phyloP scores from a whole-genome alignment of 2,797 vertebrate genomes.

The Sebastiscus tertius region DNA sequence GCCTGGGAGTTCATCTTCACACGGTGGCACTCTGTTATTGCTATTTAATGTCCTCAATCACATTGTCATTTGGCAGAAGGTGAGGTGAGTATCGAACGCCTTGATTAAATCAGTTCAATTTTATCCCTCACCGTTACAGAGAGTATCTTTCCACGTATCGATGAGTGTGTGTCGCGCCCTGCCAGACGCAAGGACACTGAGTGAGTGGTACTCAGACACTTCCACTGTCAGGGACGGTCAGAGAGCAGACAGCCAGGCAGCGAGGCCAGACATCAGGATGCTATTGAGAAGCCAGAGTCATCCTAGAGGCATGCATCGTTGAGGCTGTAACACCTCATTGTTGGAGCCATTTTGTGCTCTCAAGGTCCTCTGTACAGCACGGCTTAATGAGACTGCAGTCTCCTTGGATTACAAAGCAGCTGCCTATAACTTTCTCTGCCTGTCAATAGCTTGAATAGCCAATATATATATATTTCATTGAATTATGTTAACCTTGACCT shows the following conservation, averaged over 20 bases:
- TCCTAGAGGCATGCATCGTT: constrained; percentile 41
- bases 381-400: constrained; percentile 42
- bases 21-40: constrained; percentile 45
- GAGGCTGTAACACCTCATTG: constrained; percentile 31
- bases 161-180: constrained; percentile 53
- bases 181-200: constrained; percentile 66
- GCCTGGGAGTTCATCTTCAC: constrained; percentile 50
- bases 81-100: constrained; percentile 61
- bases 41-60: constrained; percentile 72
- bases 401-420: constrained; percentile 48
- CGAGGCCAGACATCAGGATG: constrained; percentile 54
- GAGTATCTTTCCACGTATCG: constrained; percentile 70
- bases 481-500: constrained; percentile 19
- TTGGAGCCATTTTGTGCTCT: constrained; percentile 44
- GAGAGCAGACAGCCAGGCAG: constrained; percentile 73
- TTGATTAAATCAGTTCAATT: constrained; percentile 72
- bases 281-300: constrained; percentile 64
- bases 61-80: constrained; percentile 73
- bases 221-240: constrained; percentile 51
- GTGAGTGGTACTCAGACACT: constrained; percentile 53
- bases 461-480: constrained; percentile 20
- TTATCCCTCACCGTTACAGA: constrained; percentile 45
- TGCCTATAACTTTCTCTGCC: constrained; percentile 12
- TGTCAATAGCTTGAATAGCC: constrained; percentile 34
- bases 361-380: constrained; percentile 55